Evolutionary conservation across 2,113 vertebrate genomes (phyloP), one percentile per base, ranked within the genome.

Genomic region (Rhinopomastus cyanomelas): DNA sequence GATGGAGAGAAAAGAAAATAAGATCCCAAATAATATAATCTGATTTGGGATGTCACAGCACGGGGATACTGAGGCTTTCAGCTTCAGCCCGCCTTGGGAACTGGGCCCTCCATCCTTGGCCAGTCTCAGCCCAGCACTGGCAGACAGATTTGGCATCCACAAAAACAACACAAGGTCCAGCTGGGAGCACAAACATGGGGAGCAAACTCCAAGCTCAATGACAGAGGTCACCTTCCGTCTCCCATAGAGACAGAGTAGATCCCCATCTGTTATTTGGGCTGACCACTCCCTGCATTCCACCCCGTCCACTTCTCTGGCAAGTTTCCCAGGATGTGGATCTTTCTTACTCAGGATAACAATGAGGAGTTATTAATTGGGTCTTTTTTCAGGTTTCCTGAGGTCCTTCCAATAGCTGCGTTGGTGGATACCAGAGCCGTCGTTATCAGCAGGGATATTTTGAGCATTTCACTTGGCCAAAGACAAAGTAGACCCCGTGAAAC

Each of bases 181-280:
- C 89, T 83, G 82, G 65, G 91, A 89, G 81, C 56, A 84, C 83
- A 91, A 82, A 92, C 22, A 16, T 74, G 92, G 86, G 78, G 86
- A 90, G 90, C 88, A 94, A 83, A 75, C 88, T 89, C 62, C 44
- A 57, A 67, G 88, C 94, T 93, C 93, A 94, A 94, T 39, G 94
- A 95, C 93, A 95, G 90, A 95, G 95, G 92, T 96, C 93, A 95
- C 94, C 93, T 96, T 96, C 95, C 93, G 92, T 95, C 94, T 95
- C 95, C 94, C 94, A 1, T 94, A 95, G 94, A 95, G 93, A 95
- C 90, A 94, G 84, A 93, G 92, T 95, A 95, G 88, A 96, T 95
- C 94, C 93, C 94, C 95, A 96, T 95, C 95, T 95, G 95, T 88
- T 95, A 95, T 95, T 95, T 95, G 95, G 94, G 92, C 94, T 94